These are phyloP conservation scores for Prunella strophiata DNA, from an alignment of 2,797 vertebrate genomes.

Conservation along the genomic window DNA sequence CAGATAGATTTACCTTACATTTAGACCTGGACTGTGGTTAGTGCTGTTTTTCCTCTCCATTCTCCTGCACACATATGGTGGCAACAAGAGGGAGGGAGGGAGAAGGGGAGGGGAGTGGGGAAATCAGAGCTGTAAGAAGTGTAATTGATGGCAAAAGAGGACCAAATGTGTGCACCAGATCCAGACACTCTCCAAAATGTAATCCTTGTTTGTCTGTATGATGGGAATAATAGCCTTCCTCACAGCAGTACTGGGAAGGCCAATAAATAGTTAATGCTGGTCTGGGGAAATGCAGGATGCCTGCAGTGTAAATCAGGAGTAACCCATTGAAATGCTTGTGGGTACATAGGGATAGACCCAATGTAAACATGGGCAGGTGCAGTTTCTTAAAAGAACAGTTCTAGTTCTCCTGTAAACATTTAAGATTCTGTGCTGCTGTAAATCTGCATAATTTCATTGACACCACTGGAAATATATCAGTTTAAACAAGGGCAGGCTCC, in stretches of 20 bases:
- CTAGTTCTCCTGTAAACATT: neutral
- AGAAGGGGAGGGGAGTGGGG: neutral
- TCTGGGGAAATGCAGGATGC: neutral
- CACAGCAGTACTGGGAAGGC: slow-evolving; percentile 34
- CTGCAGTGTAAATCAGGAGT: slow-evolving; percentile 60
- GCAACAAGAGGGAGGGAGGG: fast-evolving
- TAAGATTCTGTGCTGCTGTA: neutral
- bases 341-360: slow-evolving; percentile 15
- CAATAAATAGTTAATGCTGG: slow-evolving; percentile 62
- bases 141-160: slow-evolving; percentile 59
- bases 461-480: neutral
- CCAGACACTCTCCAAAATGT: slow-evolving; percentile 46
- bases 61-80: slow-evolving; percentile 52
- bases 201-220: slow-evolving; percentile 53
- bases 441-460: neutral
- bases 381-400: neutral
- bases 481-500: neutral
- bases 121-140: slow-evolving; percentile 27
- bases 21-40: slow-evolving; percentile 10
- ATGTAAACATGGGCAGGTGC: neutral
- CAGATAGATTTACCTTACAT: neutral
- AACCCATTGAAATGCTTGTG: slow-evolving; percentile 21
- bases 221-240: slow-evolving; percentile 49
- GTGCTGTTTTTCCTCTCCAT: slow-evolving; percentile 55
- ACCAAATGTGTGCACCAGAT: slow-evolving; percentile 59